Conservation (phyloP, 2,888 invertebrate species). For the Acleris laterana region DNA sequence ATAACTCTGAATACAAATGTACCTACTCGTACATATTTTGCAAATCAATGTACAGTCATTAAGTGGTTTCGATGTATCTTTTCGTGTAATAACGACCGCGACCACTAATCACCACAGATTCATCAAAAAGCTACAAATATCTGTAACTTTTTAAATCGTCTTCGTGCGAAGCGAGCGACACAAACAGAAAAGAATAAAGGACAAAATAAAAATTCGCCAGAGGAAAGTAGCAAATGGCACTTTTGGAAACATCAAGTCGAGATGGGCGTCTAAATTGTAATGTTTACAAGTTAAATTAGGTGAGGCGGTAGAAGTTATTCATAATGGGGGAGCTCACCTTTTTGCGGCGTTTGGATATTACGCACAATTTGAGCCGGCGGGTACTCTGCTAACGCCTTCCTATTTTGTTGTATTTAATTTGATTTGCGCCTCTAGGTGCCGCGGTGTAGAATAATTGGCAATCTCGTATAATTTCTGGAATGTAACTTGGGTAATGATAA, state of each 20-base stretch:
- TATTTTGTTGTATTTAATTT: conserved; percentile 55
- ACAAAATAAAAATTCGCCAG: conserved; percentile 67
- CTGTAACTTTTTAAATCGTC: background rate
- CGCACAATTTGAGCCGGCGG: conserved; percentile 63
- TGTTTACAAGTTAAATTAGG: conserved; percentile 82
- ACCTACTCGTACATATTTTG: too few species aligned
- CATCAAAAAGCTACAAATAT: background rate
- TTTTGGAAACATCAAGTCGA: conserved; percentile 72
- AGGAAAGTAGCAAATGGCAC: conserved; percentile 72
- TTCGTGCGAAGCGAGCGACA: conserved; percentile 21
- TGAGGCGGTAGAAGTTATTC: conserved; percentile 71
- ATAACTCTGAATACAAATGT: too few species aligned
- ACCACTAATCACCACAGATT: too few species aligned
- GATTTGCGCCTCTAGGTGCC: conserved; percentile 49
- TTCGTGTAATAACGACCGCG: too few species aligned
- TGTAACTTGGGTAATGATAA: background rate
- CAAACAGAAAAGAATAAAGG: conserved; percentile 58
- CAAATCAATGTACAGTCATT: too few species aligned
- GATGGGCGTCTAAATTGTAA: conserved; percentile 76
- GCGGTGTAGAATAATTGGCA: conserved; percentile 50
- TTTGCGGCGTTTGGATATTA: conserved; percentile 65
- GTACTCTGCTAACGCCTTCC: conserved; percentile 40
- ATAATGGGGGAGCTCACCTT: conserved; percentile 70
- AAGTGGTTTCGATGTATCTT: too few species aligned
- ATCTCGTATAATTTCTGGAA: conserved; percentile 32